These are phyloP conservation scores for Tursiops truncatus DNA, from an alignment of 2,113 vertebrate genomes.

Conservation along the genomic window DNA sequence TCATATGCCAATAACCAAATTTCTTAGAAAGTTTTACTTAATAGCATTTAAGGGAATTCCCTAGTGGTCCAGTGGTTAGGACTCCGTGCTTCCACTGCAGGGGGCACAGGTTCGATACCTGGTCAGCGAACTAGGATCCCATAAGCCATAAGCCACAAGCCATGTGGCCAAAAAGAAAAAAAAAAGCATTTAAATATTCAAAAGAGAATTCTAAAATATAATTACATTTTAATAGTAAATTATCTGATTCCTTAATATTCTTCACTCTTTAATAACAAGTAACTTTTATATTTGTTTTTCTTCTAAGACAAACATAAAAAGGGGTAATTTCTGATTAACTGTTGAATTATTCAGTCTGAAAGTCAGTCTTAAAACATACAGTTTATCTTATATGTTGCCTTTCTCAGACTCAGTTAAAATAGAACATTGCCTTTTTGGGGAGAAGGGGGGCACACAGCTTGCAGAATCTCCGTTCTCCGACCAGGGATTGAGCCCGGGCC, in stretches of 20 bases:
- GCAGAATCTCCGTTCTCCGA: too few relatives aligned
- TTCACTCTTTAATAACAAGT: background rate
- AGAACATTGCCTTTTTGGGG: background rate
- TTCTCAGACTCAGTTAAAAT: conserved; percentile 4
- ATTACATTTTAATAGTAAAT: background rate
- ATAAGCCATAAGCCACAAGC: too few relatives aligned
- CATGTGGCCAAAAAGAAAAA: too few relatives aligned
- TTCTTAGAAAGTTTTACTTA: conserved; percentile 28
- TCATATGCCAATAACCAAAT: background rate
- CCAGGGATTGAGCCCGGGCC: too few relatives aligned
- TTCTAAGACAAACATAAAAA: background rate
- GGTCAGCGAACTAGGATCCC: too few relatives aligned
- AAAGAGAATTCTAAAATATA: conserved; percentile 25
- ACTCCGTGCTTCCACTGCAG: too few relatives aligned
- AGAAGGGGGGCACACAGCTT: too few relatives aligned
- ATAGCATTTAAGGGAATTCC: background rate
- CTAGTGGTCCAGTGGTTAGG: too few relatives aligned
- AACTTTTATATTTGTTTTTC: conserved; percentile 10
- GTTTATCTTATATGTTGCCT: background rate
- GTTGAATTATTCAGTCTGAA: background rate
- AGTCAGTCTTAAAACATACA: background rate
- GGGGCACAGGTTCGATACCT: too few relatives aligned
- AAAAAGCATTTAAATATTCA: background rate
- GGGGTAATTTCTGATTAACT: background rate
- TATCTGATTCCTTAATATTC: background rate